Base-by-base conservation (phyloP, 2,113 vertebrate species). In the Oceanites oceanicus region DNA sequence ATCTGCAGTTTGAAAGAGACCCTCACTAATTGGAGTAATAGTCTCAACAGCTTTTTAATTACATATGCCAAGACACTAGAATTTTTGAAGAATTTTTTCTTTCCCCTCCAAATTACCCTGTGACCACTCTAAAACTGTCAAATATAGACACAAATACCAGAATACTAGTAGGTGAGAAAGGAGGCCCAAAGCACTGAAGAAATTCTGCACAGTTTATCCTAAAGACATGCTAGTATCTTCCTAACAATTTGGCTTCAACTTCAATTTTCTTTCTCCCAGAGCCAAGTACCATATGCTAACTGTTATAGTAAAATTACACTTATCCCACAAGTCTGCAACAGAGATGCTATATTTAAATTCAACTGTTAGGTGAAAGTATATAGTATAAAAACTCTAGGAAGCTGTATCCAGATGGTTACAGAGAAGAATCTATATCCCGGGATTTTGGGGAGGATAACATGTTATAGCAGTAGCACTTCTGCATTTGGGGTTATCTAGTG, bases 311-410 rank as follows among this genome's bases (percentile, higher is more conserved):
- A 91, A 94, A 71, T 85, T 74, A 85, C 92, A 96, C 95, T 91
- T 89, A 92, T 85, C 82, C 91, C 38, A 6, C 86, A 74, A 70
- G 83, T 82, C 94, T 82, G 92, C 53, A 94, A 30, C 29, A 32
- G n/a, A 62, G 59, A 83, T 55, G n/a, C 73, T 97, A 94, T 95
- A 92, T 94, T 96, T 95, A 96, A 97, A 95, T 91, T 79, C 89
- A 95, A 61, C 94, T 91, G 91, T 78, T 94, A 95, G 74, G 71
- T 92, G 84, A 89, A 87, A 86, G 89, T 72, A 38, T 70, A 70
- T 52, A 87, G 90, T 50, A 44, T 61, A 63, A 94, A 93, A 77
- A 74, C 75, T 95, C 82, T 52, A 92, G 84, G 62, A 95, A 91
- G 34, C 66, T 79, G 40, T 42, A 85, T 75, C 66, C 89, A 95